Evolutionary conservation across 1,140 invertebrate genomes (phyloP).

Genomic region (Sycophaga agraensis): DNA sequence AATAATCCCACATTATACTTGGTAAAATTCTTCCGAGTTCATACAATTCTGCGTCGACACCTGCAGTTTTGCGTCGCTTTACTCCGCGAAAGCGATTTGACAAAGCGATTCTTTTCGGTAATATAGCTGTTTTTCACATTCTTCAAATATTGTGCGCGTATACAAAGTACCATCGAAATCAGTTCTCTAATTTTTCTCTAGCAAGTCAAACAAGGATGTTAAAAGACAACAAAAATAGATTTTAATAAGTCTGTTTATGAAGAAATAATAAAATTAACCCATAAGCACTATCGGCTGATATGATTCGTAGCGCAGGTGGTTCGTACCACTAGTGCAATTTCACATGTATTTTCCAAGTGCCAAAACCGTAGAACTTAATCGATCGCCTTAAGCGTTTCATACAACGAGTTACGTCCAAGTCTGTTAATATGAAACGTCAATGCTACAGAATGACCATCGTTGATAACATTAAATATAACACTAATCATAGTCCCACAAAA

Average conservation of each 20-base stretch:
- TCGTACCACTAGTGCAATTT: conserved; percentile 40
- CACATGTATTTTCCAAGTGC: conserved; percentile 53
- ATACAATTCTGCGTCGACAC: conserved; percentile 19
- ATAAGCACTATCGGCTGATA: conserved; percentile 29
- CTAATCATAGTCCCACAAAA: conserved; percentile 22
- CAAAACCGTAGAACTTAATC: conserved; percentile 54
- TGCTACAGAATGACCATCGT: conserved; percentile 30
- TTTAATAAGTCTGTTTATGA: too few species aligned
- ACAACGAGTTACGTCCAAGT: conserved; percentile 34
- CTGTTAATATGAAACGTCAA: conserved; percentile 24
- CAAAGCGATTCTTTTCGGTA: conserved; percentile 42
- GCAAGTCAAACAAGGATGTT: neutral
- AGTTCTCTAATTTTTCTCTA: neutral
- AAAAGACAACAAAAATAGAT: too few species aligned
- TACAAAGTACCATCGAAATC: neutral
- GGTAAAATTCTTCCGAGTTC: too few species aligned
- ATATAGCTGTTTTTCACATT: conserved; percentile 21
- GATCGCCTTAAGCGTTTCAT: conserved; percentile 41
- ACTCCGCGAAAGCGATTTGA: conserved; percentile 50
- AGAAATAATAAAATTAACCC: conserved; percentile 11
- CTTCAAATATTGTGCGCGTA: neutral
- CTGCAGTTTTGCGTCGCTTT: conserved; percentile 51
- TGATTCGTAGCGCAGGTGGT: conserved; percentile 30
- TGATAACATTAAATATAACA: conserved; percentile 25
- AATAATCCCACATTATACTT: too few species aligned